Evolutionary conservation across 1,140 invertebrate species (phyloP), one percentile per base, ranked within the genome.

Genomic region (Trachelipus rathkii): DNA sequence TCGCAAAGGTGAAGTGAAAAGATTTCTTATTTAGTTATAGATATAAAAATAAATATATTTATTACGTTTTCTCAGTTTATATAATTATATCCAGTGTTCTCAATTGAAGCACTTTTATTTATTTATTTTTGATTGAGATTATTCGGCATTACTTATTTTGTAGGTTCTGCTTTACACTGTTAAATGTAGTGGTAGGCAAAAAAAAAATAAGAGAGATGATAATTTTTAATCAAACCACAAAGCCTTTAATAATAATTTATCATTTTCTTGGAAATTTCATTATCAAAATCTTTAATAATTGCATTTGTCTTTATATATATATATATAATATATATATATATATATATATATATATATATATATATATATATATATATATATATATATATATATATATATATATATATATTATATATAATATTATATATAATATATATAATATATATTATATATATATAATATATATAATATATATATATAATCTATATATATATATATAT

Each of bases 341-440:
- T 60, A 60, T 60, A 60, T 60, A 60, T 60, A 60, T 60, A 21
- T 60, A 60, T 60, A 60, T 60, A 60, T 60, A 60, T 60, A 60
- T 60, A 60, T 21, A 60, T 60, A 60, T 60, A 60, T 60, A 60
- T 21, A 60, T 60, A 60, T 60, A n/a, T 23, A 71, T 50, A 33
- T 50, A 71, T 73, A 73, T 68, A 53, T 24, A 73, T 73, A 68
- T 68, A 53, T 43, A 53, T 68, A 73, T 53, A 73, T 68, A 68
- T 24, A 73, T n/a, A 68, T 43, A 73, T 53, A 45, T 68, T 53
- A 68, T 68, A 53, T 73, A 53, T 43, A 68, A n/a, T n/a, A n/a
- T n/a, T 33, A 50, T 71, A 71, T 33, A 43, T 33, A 33, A 71
- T 71, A 33, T 19, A 33, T 43, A 50, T 33, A 50, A 15, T 15